Evolutionary conservation across 2,888 invertebrate species (phyloP).

Genomic region (Drosophila borealis): DNA sequence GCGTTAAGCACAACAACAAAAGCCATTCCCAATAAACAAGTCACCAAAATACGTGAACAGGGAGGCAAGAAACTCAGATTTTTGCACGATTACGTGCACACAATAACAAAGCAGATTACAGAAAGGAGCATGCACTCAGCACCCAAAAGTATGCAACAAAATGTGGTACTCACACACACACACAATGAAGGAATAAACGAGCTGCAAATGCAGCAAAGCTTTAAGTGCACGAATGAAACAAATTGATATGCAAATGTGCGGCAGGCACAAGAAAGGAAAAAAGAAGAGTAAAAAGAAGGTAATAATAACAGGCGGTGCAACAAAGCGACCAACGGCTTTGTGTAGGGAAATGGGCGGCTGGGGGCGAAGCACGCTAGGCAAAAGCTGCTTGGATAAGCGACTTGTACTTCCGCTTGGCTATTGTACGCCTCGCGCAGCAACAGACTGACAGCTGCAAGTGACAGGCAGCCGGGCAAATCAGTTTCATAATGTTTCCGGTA

Average conservation of each 20-base stretch:
- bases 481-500: slow-evolving; percentile 59
- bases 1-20: slow-evolving; percentile 44
- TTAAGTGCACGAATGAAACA: slow-evolving; percentile 71
- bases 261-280: slow-evolving; percentile 13
- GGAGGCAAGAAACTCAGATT: slow-evolving; percentile 7
- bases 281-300: slow-evolving; percentile 20
- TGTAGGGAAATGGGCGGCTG: neutral
- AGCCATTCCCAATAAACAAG: slow-evolving; percentile 63
- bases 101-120: slow-evolving; percentile 38
- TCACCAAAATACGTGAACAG: slow-evolving; percentile 56
- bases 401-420: slow-evolving; percentile 51
- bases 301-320: slow-evolving; percentile 48
- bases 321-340: slow-evolving; percentile 16
- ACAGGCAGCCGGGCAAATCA: slow-evolving; percentile 65
- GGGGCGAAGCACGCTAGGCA: neutral
- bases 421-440: slow-evolving; percentile 42
- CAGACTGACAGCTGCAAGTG: slow-evolving; percentile 72
- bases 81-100: slow-evolving; percentile 30
- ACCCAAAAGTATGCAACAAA: slow-evolving; percentile 48
- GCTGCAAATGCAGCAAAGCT: slow-evolving; percentile 47
- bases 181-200: slow-evolving; percentile 15
- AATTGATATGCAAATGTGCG: slow-evolving; percentile 75
- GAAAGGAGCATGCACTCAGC: slow-evolving; percentile 43
- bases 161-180: slow-evolving; percentile 26
- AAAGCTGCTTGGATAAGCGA: slow-evolving; percentile 64